Evolutionary conservation across 2,113 vertebrate species (phyloP), one percentile per base, ranked within the genome.

Genomic region (Vulpes lagopus): DNA sequence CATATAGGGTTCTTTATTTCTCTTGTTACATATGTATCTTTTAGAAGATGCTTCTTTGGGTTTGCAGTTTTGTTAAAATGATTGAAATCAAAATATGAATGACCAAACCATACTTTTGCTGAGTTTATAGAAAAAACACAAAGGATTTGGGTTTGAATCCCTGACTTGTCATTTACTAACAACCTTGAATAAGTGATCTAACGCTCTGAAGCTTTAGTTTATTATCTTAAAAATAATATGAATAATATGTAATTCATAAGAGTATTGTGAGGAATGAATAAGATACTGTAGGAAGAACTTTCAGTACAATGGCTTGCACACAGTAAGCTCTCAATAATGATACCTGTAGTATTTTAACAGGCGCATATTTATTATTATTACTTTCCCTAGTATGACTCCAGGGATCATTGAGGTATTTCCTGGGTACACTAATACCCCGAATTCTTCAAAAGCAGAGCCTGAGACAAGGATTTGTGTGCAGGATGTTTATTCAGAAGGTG

Each of bases 371-470:
- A 43, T 74, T 81, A 51, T 60, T 86, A 55, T 9, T 78, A 60
- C 51, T 95, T 94, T 57, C 38, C 25, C 53, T 86, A 62, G 65
- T 17, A n/a, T 22, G 35, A 71, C 49, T 95, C 59, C 15, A 71
- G 49, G 53, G 17, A 84, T 55, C 32, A n/a, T 8, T 38, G 60
- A 74, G 9, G 8, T 81, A 11, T 62, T 92, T 73, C 30, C 25
- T 67, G 59, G 38, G 8, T 74, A 25, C 51, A 51, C 7, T 10
- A 59, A 55, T 84, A 55, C 27, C 35, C 92, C 81, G 22, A 71
- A 59, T 96, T 96, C 86, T 65, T 95, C 80, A 64, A 88, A 96
- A 76, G 51, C 43, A 84, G 73, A 94, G 11, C 38, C 57, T 76
- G 85, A 90, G 62, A 80, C 10, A 51, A 76, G 19, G 64, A 80